Evolutionary conservation across 2,797 vertebrate species (phyloP), one percentile per base, ranked within the genome.

Genomic region (Oryzias dopingdopingensis): DNA sequence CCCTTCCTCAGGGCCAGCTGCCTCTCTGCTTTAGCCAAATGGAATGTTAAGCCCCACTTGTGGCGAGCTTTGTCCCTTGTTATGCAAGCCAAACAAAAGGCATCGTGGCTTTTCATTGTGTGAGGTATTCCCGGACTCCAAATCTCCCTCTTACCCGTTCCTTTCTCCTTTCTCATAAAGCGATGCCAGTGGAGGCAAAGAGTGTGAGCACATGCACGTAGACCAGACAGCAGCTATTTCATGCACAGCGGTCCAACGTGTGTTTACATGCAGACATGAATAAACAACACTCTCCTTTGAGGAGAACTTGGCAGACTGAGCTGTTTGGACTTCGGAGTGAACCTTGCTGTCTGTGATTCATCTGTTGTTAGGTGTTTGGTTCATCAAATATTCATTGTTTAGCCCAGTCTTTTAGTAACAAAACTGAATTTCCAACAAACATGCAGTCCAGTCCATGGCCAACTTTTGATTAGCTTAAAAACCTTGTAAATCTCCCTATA

Each of bases 41-140:
- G 88, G 87, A 90, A 90, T 90, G 80, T 83, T 85, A 87, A 89
- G 85, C 87, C 54, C 64, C 76, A 86, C 85, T 88, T 82, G 84
- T 82, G 77, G 59, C 70, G 4, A 43, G 71, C 68, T 76, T 65
- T 82, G 76, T 85, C 72, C 74, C 66, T 58, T 14, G 42, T 65
- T 76, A 80, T 65, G 70, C 62, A 63, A 59, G 15, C 45, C 75
- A 84, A 85, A 89, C 81, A 88, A 89, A 85, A 87, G 77, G 67
- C 68, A 55, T 64, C 77, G 80, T 84, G 82, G 77, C 74, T 86
- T 87, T 84, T 77, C 75, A 77, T 81, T 83, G 68, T 76, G 52
- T 68, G 67, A 32, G 75, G 59, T 64, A 52, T 60, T 80, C 56
- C 77, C 78, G 66, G 37, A 56, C 16, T 69, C 61, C 58, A 57